phyloP scores from a whole-genome alignment of 2,888 invertebrate genomes.

The Tetramorium bicarinatum region DNA sequence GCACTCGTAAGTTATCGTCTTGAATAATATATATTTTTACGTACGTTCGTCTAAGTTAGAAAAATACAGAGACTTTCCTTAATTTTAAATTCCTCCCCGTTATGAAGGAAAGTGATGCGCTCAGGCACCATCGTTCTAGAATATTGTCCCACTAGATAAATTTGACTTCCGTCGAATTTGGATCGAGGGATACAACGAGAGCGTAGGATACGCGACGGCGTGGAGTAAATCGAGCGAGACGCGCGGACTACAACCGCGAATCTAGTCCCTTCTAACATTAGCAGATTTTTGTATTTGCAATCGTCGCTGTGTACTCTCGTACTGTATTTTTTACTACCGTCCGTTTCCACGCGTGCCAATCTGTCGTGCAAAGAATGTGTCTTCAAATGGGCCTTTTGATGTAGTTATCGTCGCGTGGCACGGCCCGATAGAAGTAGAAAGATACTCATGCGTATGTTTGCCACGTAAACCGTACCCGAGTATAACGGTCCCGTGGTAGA shows the following conservation, averaged over 20 bases:
- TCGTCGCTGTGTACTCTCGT: conserved; percentile 34
- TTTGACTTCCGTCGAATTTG: neutral
- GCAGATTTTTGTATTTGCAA: conserved; percentile 50
- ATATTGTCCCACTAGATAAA: neutral
- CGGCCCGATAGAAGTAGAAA: conserved; percentile 56
- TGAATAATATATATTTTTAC: conserved; percentile 33
- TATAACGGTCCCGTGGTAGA: neutral
- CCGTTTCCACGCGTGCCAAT: conserved; percentile 70
- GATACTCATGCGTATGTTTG: conserved; percentile 59
- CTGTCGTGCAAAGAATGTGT: conserved; percentile 65
- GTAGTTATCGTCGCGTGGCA: conserved; percentile 52
- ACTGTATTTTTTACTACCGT: conserved; percentile 40
- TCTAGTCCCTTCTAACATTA: conserved; percentile 62
- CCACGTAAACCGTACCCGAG: conserved; percentile 56
- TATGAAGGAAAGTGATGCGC: neutral
- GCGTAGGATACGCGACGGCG: neutral
- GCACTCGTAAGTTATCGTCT: conserved; percentile 10
- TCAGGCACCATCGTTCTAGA: neutral
- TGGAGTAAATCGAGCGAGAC: conserved; percentile 5
- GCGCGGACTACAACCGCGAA: conserved; percentile 47
- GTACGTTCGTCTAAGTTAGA: neutral
- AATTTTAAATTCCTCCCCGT: neutral
- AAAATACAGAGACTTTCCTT: neutral
- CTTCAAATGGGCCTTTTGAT: conserved; percentile 64
- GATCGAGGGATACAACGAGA: neutral